Base-by-base conservation (phyloP, 2,113 vertebrate genomes). In the Thomomys bottae region DNA sequence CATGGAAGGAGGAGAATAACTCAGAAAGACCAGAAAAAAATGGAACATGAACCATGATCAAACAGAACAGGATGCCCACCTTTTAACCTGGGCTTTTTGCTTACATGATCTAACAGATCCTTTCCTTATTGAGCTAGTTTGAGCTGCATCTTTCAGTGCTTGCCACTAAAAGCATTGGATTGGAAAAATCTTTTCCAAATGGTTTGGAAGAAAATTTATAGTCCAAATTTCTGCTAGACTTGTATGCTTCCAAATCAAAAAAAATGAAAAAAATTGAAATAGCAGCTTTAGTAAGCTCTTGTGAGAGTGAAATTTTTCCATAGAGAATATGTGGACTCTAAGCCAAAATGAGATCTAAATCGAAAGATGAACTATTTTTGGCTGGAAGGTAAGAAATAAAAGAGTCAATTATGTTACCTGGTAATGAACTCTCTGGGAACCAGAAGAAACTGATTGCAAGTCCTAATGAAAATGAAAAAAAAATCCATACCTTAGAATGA, bases 351-450 rank as follows among this genome's bases (percentile, higher is more conserved):
- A 72, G 70, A 30, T 54, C 32, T 59, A 77, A 90, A 54, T 1
- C 36, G 63, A 91, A 90, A 91, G 34, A 81, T 20, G 49, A 42
- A 79, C 68, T 80, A 92, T 82, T 86, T 66, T 86, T 42, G 40
- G 45, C 32, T 23, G 10, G 23, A 24, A 84, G 67, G 88, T 94
- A 72, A 40, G 34, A 94, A 96, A 96, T 1, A 88, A 57, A 73
- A 91, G 40, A 87, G 67, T 75, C 63, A 80, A 93, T 82, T 59
- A 94, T 88, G 93, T 98, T 98, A 99, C 99, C 99, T 99, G 99
- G 75, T 99, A 99, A 97, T 99, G 99, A 98, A 99, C 99, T 98
- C 98, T 98, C 95, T 99, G 99, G 75, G 98, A 98, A 84, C 95
- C 89, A 96, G 98, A 97, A 90, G 97, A 96, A 95, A 97, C 97